Base-by-base conservation (phyloP, 1,140 invertebrate species). In the Euglossa dilemma region DNA sequence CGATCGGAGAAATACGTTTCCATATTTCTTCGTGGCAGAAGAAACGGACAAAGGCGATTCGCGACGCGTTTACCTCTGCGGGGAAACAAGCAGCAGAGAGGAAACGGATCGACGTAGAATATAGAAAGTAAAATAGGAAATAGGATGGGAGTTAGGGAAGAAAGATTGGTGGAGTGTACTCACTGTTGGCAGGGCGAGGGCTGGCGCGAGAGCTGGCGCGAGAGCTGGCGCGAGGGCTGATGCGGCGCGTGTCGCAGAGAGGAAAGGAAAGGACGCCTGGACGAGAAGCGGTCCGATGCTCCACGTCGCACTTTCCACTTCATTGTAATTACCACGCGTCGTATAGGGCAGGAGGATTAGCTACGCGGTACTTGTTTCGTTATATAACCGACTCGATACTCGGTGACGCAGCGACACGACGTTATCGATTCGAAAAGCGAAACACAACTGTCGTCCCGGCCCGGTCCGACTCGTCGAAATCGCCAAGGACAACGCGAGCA, bases 1-100 rank as follows among this genome's bases (percentile, higher is more conserved):
- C 74, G 28, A 43, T 64, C 45, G 23, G 14, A 20, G 57, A 25
- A 64, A 63, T 52, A 36, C 25, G 45, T 64, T 28, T 28, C 9
- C 61, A 54, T 78, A 66, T 78, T 69, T 69, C 69, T 78, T 78
- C 52, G 25, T 56, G n/a, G 50, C 63, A 43, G 23, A 63, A 56
- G 52, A 45, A 57, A 28, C 25, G 61, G 20, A 23, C 61, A 25
- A 66, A 6, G 64, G 2, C 54, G 50, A 56, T 54, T 23, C 75
- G 14, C 47, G 14, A 56, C 28, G 4, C 20, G 6, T 43, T 47
- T 50, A 66, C 66, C 36, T 11, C 2, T 4, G 43, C n/a, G 9
- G 11, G 6, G 7, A 23, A 6, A 54, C 52, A 54, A 54, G 16
- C 14, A 54, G 14, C 2, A 25, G 16, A 16, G 43, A 64, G 36